A percentile compares a stretch with the other conserved stretches of the same genome.
Conservation (phyloP, 2,888 invertebrate genomes). For the Lamellibrachia satsuma region DNA sequence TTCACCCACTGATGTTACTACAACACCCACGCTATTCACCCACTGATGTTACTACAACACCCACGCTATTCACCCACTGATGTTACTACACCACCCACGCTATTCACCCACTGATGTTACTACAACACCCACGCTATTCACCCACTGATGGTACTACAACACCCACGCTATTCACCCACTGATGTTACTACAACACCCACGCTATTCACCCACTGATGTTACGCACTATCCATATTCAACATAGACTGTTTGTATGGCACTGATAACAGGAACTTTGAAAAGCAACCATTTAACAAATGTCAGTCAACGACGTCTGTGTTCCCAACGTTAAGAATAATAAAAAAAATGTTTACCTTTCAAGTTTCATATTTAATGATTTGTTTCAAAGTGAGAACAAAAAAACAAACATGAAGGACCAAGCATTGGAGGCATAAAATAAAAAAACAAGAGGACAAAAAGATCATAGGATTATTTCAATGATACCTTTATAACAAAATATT, state of each 20-base stretch:
- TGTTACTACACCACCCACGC: not conserved
- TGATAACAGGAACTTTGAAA: not conserved
- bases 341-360: not conserved
- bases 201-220: not conserved
- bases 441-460: no score
- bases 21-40: not conserved
- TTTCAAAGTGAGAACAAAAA: no score
- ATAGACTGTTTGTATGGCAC: not conserved
- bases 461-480: no score
- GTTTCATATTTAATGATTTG: no score
- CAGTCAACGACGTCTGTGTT: not conserved
- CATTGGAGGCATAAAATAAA: no score
- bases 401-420: no score
- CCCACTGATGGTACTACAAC: not conserved
- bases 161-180: not conserved
- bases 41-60: not conserved
- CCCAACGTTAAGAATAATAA: not conserved
- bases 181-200: not conserved
- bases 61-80: not conserved
- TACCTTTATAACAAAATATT: no score
- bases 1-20: not conserved
- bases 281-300: not conserved
- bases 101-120: not conserved
- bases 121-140: not conserved
- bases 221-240: not conserved